phyloP scores from a whole-genome alignment of 2,888 invertebrate species.

The Lasioglossum leucozonium region DNA sequence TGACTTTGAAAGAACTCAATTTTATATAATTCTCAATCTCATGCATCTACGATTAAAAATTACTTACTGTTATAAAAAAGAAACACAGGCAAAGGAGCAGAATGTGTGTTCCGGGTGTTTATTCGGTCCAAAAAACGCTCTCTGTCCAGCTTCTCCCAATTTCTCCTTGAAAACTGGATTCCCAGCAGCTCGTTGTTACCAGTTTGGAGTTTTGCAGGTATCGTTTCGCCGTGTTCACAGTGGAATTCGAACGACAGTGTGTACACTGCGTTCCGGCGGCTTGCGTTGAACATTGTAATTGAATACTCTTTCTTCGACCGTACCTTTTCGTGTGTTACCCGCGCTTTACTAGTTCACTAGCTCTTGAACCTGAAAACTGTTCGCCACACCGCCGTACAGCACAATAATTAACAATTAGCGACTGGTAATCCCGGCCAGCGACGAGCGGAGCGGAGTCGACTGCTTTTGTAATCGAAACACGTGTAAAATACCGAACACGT shows the following conservation, averaged over 20 bases:
- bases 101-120: neutral
- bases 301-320: conserved; percentile 14
- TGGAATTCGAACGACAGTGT: neutral
- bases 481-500: neutral
- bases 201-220: conserved; percentile 1
- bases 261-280: neutral
- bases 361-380: conserved; percentile 18
- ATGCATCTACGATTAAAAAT: neutral
- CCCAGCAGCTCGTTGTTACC: neutral
- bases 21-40: neutral
- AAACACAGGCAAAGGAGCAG: neutral
- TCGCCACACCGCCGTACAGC: conserved; percentile 24
- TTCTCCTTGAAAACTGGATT: neutral
- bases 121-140: neutral
- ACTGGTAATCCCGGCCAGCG: conserved; percentile 5
- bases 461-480: neutral
- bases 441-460: neutral
- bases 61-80: neutral
- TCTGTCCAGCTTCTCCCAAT: neutral
- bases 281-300: neutral
- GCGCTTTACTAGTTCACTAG: conserved; percentile 3
- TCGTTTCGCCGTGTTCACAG: neutral
- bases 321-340: conserved; percentile 2
- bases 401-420: conserved; percentile 45
- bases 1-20: neutral